A percentile compares a stretch with the other conserved stretches of the same genome.
phyloP scores from a whole-genome alignment of 2,888 invertebrate species.

The Didymodactylos carnosus region DNA sequence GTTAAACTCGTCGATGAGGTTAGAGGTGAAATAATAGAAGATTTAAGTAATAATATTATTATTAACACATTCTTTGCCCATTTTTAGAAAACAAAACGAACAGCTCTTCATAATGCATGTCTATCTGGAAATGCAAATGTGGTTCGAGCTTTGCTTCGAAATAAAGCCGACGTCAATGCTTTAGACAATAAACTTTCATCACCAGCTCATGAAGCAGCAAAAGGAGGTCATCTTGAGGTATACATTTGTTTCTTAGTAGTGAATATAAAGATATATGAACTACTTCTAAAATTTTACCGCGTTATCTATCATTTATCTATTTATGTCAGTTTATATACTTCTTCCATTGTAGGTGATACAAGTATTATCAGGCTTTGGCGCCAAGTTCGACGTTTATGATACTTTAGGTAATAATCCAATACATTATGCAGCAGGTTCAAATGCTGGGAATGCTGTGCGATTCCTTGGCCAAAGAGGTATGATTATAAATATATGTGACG shows the following conservation, averaged over 20 bases:
- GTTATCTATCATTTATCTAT: not conserved
- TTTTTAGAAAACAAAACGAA: slow-evolving; percentile 16
- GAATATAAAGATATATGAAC: not conserved
- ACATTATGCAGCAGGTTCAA: slow-evolving; percentile 25
- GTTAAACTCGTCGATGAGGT: slow-evolving; percentile 28
- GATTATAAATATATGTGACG: not conserved
- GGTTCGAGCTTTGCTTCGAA: slow-evolving; percentile 25
- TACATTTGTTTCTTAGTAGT: not conserved
- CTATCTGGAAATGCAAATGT: slow-evolving; percentile 29
- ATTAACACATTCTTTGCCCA: not conserved
- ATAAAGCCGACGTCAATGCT: slow-evolving; percentile 21
- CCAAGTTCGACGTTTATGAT: slow-evolving; percentile 29
- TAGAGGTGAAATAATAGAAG: not conserved
- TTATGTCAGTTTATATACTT: not conserved
- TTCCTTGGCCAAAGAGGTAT: slow-evolving; percentile 32
- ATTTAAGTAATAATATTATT: too few relatives aligned
- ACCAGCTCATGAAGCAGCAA: slow-evolving; percentile 31
- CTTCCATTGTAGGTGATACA: slow-evolving; percentile 16
- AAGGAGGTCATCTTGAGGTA: slow-evolving; percentile 25
- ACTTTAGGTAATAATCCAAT: slow-evolving; percentile 29
- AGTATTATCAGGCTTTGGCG: slow-evolving; percentile 28
- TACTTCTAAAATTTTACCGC: not conserved
- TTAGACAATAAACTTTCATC: not conserved
- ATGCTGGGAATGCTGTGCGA: slow-evolving; percentile 26
- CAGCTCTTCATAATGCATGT: slow-evolving; percentile 32